Percentiles rank a stretch among this genome's conserved stretches.
Conservation (phyloP, 2,888 invertebrate genomes). For the Drosophila stalkeri region DNA sequence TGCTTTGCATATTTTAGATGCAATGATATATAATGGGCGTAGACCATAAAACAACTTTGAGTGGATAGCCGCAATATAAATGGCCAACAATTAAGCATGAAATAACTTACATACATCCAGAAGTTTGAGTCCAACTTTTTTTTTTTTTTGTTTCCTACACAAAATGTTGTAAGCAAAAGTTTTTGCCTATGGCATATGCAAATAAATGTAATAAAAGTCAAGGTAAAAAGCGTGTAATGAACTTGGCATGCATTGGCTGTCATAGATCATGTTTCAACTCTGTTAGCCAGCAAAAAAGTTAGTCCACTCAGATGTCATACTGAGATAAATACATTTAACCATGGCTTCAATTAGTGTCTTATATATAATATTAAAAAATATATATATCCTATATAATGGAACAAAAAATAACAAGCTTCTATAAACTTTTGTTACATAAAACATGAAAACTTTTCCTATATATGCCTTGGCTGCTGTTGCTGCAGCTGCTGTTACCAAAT, state of each 20-base stretch:
- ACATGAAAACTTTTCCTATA: conserved; percentile 3
- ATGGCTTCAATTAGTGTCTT: background rate
- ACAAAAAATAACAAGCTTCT: background rate
- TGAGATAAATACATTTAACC: background rate
- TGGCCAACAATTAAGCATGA: conserved; percentile 27
- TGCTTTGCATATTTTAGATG: conserved; percentile 19
- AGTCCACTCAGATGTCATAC: background rate
- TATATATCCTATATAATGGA: background rate
- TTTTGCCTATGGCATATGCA: conserved; percentile 10
- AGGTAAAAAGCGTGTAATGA: conserved; percentile 26
- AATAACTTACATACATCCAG: conserved; percentile 15
- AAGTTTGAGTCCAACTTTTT: conserved; percentile 13
- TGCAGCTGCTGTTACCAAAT: conserved; percentile 37
- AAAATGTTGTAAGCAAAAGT: conserved; percentile 20
- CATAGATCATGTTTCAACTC: conserved; percentile 1
- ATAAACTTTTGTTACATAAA: background rate
- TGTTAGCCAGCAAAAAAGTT: background rate
- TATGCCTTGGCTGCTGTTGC: background rate
- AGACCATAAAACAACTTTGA: conserved; percentile 10
- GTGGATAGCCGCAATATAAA: conserved; percentile 22
- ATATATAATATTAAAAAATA: background rate
- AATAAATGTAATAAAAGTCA: conserved; percentile 18
- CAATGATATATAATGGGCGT: conserved; percentile 14
- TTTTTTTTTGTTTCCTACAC: background rate
- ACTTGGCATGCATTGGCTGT: background rate